Conservation (phyloP, 2,888 invertebrate species). For the Biston stratarius region DNA sequence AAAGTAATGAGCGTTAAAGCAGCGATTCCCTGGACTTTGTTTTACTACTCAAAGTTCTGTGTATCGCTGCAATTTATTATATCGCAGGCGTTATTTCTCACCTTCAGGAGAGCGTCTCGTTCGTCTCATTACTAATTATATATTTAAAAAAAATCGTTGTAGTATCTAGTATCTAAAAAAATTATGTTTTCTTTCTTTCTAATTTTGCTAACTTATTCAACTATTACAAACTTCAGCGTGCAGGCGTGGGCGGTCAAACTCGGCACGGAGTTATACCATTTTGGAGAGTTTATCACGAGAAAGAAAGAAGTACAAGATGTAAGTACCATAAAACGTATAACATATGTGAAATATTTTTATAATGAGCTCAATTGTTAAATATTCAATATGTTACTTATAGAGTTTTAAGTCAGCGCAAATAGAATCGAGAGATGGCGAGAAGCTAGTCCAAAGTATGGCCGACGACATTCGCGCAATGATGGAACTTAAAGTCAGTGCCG, state of each 20-base stretch:
- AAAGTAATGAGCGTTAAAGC: too few species aligned
- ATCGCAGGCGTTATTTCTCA: too few species aligned
- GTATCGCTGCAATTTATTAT: too few species aligned
- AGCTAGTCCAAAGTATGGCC: conserved; percentile 93
- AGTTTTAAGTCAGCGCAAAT: conserved; percentile 93
- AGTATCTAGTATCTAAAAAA: too few species aligned
- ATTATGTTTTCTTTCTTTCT: too few species aligned
- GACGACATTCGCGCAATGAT: conserved; percentile 95
- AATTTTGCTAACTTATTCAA: background rate
- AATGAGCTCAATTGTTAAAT: background rate
- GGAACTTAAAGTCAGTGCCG: conserved; percentile 95
- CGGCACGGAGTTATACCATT: conserved; percentile 92
- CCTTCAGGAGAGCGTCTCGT: too few species aligned
- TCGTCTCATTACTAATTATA: too few species aligned
- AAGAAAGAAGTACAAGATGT: conserved; percentile 92
- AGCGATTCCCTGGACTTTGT: too few species aligned
- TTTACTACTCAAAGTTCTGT: too few species aligned
- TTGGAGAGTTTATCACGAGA: conserved; percentile 93
- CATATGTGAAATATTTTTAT: background rate
- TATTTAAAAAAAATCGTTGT: too few species aligned
- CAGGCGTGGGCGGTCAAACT: conserved; percentile 94
- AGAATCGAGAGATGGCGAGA: conserved; percentile 91
- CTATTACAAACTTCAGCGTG: conserved; percentile 82
- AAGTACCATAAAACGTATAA: conserved; percentile 50
- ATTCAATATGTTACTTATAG: conserved; percentile 66